Evolutionary conservation across 2,797 vertebrate genomes (phyloP).

Genomic region (Gorsachius magnificus): DNA sequence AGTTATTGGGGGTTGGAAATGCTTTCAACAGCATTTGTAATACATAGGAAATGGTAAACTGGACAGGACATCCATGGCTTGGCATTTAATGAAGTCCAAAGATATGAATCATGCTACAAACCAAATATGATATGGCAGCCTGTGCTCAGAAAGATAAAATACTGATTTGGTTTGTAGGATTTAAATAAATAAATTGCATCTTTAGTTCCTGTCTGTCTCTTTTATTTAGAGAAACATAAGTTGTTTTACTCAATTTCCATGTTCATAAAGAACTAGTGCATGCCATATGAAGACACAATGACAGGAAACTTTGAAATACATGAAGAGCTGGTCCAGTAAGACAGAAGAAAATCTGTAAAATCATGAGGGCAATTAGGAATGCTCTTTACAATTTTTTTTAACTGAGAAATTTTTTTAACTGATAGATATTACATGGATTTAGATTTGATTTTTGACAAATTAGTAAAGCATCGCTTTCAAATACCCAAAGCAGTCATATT

Average conservation of each 20-base stretch:
- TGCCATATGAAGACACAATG: background rate
- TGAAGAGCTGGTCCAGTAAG: conserved; percentile 4
- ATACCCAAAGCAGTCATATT: background rate
- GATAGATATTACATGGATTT: background rate
- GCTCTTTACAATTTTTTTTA: background rate
- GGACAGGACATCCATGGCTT: background rate
- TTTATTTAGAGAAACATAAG: conserved; percentile 10
- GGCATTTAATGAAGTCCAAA: background rate
- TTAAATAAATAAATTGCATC: background rate
- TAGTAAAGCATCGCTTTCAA: background rate
- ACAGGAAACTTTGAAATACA: conserved; percentile 34
- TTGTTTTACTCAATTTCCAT: background rate
- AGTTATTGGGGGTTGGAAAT: background rate
- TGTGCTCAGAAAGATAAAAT: conserved; percentile 22
- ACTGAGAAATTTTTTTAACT: background rate
- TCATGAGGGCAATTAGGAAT: background rate
- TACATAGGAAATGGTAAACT: background rate
- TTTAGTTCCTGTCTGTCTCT: conserved; percentile 17
- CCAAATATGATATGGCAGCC: background rate
- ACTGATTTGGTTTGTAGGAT: background rate
- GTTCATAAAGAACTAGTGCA: background rate
- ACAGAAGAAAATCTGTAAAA: conserved; percentile 41
- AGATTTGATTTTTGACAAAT: background rate
- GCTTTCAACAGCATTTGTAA: background rate
- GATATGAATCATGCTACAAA: background rate